Evolutionary conservation across 1,140 invertebrate species (phyloP), one percentile per base, ranked within the genome.

Genomic region (Pygmarrhopalites habei): DNA sequence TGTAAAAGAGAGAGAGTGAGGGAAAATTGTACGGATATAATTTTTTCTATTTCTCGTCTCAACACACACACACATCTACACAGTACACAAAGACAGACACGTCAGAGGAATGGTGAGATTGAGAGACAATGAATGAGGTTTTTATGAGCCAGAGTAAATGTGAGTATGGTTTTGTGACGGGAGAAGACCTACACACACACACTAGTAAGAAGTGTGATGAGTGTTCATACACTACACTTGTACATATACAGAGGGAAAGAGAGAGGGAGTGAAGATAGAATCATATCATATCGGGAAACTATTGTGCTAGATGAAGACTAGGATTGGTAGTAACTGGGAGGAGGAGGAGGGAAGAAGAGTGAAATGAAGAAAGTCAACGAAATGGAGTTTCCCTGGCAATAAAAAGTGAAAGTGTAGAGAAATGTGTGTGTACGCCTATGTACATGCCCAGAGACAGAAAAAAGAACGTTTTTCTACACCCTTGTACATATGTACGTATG

Each of bases 331-430:
- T 14, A 59, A 32, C 2, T 25, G 59, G 12, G 28, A 44, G 30
- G 52, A 29, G 60, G 56, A 46, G 21, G 49, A 26, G 25, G 49
- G 49, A 52, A 23, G 49, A 25, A 60, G 41, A 65, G 56, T 55
- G 30, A 59, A 63, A 60, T 29, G 46, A 41, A 51, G 30, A 52
- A 39, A 53, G 23, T 44, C 32, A 52, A 53, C 2, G 32, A 43
- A 49, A 57, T 56, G 21, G 62, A 64, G 62, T 64, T 64, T 64
- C 7, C n/a, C n/a, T 58, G 55, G 15, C 29, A 56, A 63, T 63
- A 63, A 64, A 64, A 58, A 39, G 5, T 32, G 53, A 59, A 64
- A 35, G 49, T 46, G 56, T 26, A 26, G 32, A 41, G 62, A n/a
- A n/a, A n/a, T n/a, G n/a, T n/a, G n/a, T n/a, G n/a, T n/a, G n/a